Evolutionary conservation across 2,797 vertebrate species (phyloP), one percentile per base, ranked within the genome.

Genomic region (Cossypha caffra): DNA sequence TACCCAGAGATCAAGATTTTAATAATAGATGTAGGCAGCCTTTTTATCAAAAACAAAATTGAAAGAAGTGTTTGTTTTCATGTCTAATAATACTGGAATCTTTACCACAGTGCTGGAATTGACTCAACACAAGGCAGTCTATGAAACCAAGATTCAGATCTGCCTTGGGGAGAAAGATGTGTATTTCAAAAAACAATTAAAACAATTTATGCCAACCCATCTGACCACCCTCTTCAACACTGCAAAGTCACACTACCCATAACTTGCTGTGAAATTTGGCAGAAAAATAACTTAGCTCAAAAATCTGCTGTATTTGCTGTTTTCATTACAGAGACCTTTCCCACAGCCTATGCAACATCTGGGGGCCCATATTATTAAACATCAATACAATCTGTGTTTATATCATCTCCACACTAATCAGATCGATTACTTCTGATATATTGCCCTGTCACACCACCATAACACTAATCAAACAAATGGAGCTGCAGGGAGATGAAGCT

Each of bases 331-430:
- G 62, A 96, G 96, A 95, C 82, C 96, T 96, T 93, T 92, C 90
- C 79, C 47, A 45, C 8, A 77, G 94, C 85, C 93, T 93, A 84
- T 62, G 85, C 86, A 97, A 96, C 94, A 98, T 97, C 96, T 97
- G 94, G 92, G 77, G 93, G 95, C 96, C 91, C 82, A 86, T 88
- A 51, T 94, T 93, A 97, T 93, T 97, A 97, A 98, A 97, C 98
- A 98, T 98, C 97, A 97, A 97, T 98, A 97, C 97, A 97, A 95
- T 96, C 97, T 96, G 95, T 98, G 98, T 98, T 98, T 97, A 96
- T 98, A 98, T 98, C 97, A 98, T 98, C 97, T 97, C 98, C 97
- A 98, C 97, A 95, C 97, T 98, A 98, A 98, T 98, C 98, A 98
- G 97, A 98, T 98, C 96, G 91, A 98, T 98, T 98, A 97, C 96